These are phyloP conservation scores for Idaea biselata DNA, from an alignment of 2,888 invertebrate species.

Conservation along the genomic window DNA sequence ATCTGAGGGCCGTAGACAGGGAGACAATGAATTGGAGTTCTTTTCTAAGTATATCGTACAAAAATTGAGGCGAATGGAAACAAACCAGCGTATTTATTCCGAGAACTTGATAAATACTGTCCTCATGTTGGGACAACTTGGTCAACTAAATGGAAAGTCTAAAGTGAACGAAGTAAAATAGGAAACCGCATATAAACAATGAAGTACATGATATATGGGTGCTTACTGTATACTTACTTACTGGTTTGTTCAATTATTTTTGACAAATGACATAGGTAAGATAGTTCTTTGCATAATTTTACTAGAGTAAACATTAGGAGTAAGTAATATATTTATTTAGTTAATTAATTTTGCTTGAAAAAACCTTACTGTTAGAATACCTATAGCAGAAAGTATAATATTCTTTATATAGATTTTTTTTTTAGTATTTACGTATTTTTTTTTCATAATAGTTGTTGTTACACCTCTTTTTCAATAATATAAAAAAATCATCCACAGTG, in stretches of 20 bases:
- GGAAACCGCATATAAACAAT: slow-evolving; percentile 27
- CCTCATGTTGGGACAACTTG: slow-evolving; percentile 71
- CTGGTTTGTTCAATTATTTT: not conserved
- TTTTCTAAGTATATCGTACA: slow-evolving; percentile 75
- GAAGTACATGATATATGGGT: slow-evolving; percentile 18
- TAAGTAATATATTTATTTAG: not conserved
- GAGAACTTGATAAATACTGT: slow-evolving; percentile 76
- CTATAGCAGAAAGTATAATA: not conserved
- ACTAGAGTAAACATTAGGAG: not conserved
- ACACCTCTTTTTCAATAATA: too few species aligned
- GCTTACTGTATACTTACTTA: slow-evolving; percentile 11
- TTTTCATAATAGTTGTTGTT: too few species aligned
- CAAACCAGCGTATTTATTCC: slow-evolving; percentile 73
- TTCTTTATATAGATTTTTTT: not conserved
- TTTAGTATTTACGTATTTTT: not conserved
- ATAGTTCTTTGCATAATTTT: not conserved
- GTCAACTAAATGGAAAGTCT: slow-evolving; percentile 67
- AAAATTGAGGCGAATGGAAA: slow-evolving; percentile 72
- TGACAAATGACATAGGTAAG: not conserved
- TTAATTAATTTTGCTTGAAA: not conserved
- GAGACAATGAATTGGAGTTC: slow-evolving; percentile 71
- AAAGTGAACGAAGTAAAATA: slow-evolving; percentile 58
- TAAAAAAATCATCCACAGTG: too few species aligned
- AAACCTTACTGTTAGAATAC: not conserved
- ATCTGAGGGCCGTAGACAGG: slow-evolving; percentile 42